A percentile compares a stretch with the other conserved stretches of the same genome.
phyloP scores from a whole-genome alignment of 2,797 vertebrate genomes.

The Periophthalmus magnuspinnatus region DNA sequence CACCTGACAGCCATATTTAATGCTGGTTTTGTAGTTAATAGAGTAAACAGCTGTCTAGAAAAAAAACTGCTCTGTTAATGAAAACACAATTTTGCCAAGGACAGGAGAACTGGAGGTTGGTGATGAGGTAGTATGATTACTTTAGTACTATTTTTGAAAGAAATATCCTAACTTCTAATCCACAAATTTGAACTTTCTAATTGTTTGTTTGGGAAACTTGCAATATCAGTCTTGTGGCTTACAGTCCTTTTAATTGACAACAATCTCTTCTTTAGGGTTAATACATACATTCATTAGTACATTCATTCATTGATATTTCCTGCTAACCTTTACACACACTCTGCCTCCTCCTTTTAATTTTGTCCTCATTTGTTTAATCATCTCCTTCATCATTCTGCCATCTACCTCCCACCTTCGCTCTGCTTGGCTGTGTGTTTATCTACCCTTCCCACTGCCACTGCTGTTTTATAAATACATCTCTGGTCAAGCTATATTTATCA shows the following conservation, averaged over 20 bases:
- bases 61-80: constrained; percentile 51
- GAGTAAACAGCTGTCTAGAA: constrained; percentile 67
- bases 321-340: constrained; percentile 23
- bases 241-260: too few relatives aligned
- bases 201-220: too few relatives aligned
- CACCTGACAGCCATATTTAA: constrained; percentile 72
- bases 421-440: constrained; percentile 43
- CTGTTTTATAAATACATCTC: constrained; percentile 23
- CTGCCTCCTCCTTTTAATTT: constrained; percentile 46
- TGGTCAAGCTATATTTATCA: constrained; percentile 30
- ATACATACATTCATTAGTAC: constrained; percentile 27
- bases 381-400: constrained; percentile 55
- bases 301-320: constrained; percentile 24
- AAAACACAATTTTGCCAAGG: constrained; percentile 53
- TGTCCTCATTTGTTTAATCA: constrained; percentile 58
- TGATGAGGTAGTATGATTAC: constrained; percentile 10
- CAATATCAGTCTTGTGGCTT: too few relatives aligned
- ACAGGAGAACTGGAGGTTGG: constrained; percentile 29
- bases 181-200: too few relatives aligned
- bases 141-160: too few relatives aligned
- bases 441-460: constrained; percentile 17
- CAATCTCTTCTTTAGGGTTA: too few relatives aligned
- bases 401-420: constrained; percentile 35
- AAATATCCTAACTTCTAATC: too few relatives aligned
- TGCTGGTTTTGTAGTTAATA: constrained; percentile 64